Evolutionary conservation across 2,113 vertebrate genomes (phyloP), one percentile per base, ranked within the genome.

Genomic region (Entosphenus tridentatus): DNA sequence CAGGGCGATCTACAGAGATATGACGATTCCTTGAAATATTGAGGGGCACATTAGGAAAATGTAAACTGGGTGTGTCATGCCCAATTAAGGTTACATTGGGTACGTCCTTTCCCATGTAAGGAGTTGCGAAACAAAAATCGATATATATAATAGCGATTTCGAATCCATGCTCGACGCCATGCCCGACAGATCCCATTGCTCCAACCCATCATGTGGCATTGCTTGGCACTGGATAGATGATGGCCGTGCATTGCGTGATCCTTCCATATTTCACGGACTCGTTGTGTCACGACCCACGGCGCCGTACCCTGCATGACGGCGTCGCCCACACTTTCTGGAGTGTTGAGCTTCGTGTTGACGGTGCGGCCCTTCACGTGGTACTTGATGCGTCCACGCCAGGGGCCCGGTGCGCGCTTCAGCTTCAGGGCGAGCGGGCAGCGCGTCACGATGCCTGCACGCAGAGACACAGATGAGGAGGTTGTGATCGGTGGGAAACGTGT

Each of bases 371-470:
- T 8, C 21, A 21, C 21, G n/a, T 10, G 8, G 2, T 65, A 65
- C 62, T 65, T 65, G 9, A 65, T 65, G n/a, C 21, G n/a, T 16
- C 62, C n/a, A 16, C 1, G 2, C 62, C 62, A 65, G 8, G 8
- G 8, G n/a, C n/a, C n/a, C n/a, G n/a, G n/a, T 2, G n/a, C n/a
- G n/a, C 10, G n/a, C 62, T 65, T 65, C n/a, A 65, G 62, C 18
- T 65, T 65, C 62, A 65, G 18, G 18, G 62, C 62, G 8, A 65
- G 18, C n/a, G 62, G 62, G 18, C 62, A 65, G 18, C 62, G 62
- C 18, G 62, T 65, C 62, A 65, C 10, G 62, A 65, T 65, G 18
- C 62, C 62, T 65, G 62, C n/a, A 65, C 39, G 39, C 39, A 39
- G 39, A 39, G 39, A 39, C 18, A 21, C 39, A 39, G 39, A 39